Evolutionary conservation across 2,113 vertebrate species (phyloP).

Genomic region (Oryzias celebensis): DNA sequence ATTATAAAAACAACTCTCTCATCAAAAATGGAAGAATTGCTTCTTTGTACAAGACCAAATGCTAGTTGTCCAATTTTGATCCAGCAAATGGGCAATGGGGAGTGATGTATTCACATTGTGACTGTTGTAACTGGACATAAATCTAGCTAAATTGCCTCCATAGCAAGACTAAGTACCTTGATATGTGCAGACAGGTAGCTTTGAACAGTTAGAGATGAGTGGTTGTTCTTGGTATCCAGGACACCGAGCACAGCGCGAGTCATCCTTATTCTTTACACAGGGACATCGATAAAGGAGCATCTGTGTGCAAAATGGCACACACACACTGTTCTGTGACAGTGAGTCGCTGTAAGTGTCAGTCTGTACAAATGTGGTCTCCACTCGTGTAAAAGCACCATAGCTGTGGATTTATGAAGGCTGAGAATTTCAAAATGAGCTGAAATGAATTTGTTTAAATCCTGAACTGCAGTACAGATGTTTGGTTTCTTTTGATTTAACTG

Average conservation of each 20-base stretch:
- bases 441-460: too few species aligned
- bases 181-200: slow-evolving; percentile 53
- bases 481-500: too few species aligned
- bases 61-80: slow-evolving; percentile 40
- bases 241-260: slow-evolving; percentile 46
- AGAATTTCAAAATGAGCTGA: too few species aligned
- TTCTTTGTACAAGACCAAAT: slow-evolving; percentile 30
- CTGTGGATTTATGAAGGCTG: too few species aligned
- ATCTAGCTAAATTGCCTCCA: slow-evolving; percentile 53
- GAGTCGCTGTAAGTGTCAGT: slow-evolving; percentile 38
- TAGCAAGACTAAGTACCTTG: slow-evolving; percentile 54
- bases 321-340: slow-evolving; percentile 19
- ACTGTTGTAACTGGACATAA: slow-evolving; percentile 56
- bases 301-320: slow-evolving; percentile 28
- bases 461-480: too few species aligned
- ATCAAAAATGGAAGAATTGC: slow-evolving; percentile 28
- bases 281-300: slow-evolving; percentile 46
- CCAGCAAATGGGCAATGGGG: slow-evolving; percentile 37
- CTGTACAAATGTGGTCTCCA: background rate
- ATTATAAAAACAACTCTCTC: slow-evolving; percentile 31
- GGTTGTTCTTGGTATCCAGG: slow-evolving; percentile 51
- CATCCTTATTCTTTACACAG: slow-evolving; percentile 49
- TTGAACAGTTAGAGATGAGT: slow-evolving; percentile 50
- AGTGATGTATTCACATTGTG: slow-evolving; percentile 57
- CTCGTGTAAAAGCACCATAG: background rate